Evolutionary conservation across 2,113 vertebrate genomes (phyloP), one percentile per base, ranked within the genome.

Genomic region (Cichladusa arquata): DNA sequence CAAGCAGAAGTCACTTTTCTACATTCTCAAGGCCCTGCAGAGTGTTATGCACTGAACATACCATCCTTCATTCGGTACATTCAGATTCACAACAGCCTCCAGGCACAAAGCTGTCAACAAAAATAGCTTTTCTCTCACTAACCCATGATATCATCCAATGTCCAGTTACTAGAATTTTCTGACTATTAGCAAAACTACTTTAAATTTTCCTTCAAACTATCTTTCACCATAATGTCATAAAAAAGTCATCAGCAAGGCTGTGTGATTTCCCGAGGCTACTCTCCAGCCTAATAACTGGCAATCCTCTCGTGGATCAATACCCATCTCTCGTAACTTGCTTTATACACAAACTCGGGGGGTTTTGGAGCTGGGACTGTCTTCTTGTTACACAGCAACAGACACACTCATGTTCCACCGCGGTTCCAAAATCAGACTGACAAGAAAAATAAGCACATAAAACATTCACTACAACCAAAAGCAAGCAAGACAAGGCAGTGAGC

Each of bases 161-260:
- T 74, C 78, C 73, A 85, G 65, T 72, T 79, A 71, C 78, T 28
- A 60, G 70, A 70, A 67, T 79, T 84, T 84, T 84, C 84, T 81
- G 29, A 76, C 82, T 87, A 93, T 81, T 73, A 95, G 70, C 56
- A 91, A 87, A 85, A 71, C 69, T 78, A 70, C 73, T 92, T 83
- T 58, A 92, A 81, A 84, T 84, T 90, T 79, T 91, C 38, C 70
- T 71, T 84, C 42, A 54, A 79, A 83, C 61, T 42, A 78, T 70
- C 69, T 71, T 93, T 91, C 87, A 91, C 65, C 44, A 56, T 58
- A 67, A 84, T 5, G 56, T 78, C 83, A 84, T 48, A 50, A 70
- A 81, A 33, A 53, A 87, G 69, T 56, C 78, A 92, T 89, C 78
- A 85, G 36, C 57, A 56, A 72, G 85, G 81, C 81, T 64, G 61